Percentiles rank a stretch among this genome's conserved stretches.
phyloP scores from a whole-genome alignment of 2,888 invertebrate genomes.

The Caenorhabditis macrosperma region DNA sequence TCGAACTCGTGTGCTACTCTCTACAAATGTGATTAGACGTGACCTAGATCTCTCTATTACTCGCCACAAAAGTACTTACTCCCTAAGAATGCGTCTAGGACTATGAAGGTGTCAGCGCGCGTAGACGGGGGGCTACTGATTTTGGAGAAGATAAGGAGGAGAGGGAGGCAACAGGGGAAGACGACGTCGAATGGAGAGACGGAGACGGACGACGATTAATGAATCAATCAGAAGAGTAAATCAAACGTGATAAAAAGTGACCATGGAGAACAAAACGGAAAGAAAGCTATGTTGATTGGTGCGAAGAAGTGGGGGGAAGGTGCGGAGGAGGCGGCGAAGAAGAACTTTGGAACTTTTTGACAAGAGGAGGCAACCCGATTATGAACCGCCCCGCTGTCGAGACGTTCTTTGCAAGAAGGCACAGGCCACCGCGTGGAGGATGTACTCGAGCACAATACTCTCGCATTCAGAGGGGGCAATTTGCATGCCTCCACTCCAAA shows the following conservation, averaged over 20 bases:
- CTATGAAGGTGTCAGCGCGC: constrained; percentile 19
- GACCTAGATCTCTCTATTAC: constrained; percentile 26
- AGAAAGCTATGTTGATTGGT: constrained; percentile 42
- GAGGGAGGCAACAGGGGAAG: neutral
- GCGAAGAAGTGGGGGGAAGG: neutral
- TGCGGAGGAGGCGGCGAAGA: neutral
- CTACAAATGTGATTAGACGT: neutral
- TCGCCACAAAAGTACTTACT: constrained; percentile 26
- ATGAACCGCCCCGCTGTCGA: too few species aligned
- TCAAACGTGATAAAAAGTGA: constrained; percentile 56
- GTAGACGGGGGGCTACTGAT: constrained; percentile 33
- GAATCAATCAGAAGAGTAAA: constrained; percentile 56
- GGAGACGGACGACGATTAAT: constrained; percentile 36
- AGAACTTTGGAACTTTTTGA: constrained; percentile 1
- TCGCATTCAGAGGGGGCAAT: neutral
- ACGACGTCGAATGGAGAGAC: constrained; percentile 4
- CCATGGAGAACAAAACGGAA: constrained; percentile 33
- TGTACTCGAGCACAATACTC: too few species aligned
- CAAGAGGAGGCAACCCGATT: too few species aligned
- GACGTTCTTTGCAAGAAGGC: too few species aligned
- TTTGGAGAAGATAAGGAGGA: constrained; percentile 30
- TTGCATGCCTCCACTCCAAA: neutral
- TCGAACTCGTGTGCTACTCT: neutral
- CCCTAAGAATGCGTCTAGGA: constrained; percentile 9
- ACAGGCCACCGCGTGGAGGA: too few species aligned